These are phyloP conservation scores for Neodiprion pinetum DNA, from an alignment of 1,140 invertebrate genomes.

Conservation along the genomic window DNA sequence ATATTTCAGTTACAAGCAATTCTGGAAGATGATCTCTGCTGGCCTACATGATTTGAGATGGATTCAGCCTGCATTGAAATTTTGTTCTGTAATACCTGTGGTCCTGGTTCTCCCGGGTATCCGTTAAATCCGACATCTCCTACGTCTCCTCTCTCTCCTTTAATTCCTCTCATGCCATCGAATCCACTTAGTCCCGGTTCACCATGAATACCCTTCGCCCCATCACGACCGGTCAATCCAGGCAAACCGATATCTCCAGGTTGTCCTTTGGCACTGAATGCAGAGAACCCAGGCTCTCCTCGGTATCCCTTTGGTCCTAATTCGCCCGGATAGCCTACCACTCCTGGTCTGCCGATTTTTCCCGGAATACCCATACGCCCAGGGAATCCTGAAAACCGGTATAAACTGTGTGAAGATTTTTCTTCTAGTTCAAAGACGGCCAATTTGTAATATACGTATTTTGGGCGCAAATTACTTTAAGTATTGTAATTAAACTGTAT, in stretches of 20 bases:
- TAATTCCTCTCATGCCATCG: slow-evolving; percentile 44
- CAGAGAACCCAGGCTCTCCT: slow-evolving; percentile 46
- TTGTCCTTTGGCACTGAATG: slow-evolving; percentile 60
- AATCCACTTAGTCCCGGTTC: slow-evolving; percentile 40
- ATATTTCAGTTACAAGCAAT: neutral
- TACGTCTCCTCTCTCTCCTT: slow-evolving; percentile 60
- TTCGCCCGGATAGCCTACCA: slow-evolving; percentile 59
- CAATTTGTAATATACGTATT: no score
- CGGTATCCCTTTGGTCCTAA: slow-evolving; percentile 61
- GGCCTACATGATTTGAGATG: neutral
- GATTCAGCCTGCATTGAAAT: no score
- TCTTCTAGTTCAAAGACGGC: slow-evolving; percentile 46
- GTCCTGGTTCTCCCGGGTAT: slow-evolving; percentile 53
- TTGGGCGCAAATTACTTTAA: no score
- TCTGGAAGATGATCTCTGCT: neutral
- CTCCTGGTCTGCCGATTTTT: slow-evolving; percentile 57
- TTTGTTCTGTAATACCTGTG: slow-evolving; percentile 37
- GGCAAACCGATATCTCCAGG: slow-evolving; percentile 56
- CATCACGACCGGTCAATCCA: slow-evolving; percentile 54
- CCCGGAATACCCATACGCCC: slow-evolving; percentile 46
- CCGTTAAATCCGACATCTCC: slow-evolving; percentile 64
- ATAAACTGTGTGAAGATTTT: slow-evolving; percentile 24
- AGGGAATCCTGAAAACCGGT: neutral
- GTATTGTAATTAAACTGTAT: no score
- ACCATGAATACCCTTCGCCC: slow-evolving; percentile 54